A percentile compares a stretch with the other conserved stretches of the same genome.
Evolutionary conservation across 2,888 invertebrate genomes (phyloP).

Genomic region (Tupiocoris notatus): DNA sequence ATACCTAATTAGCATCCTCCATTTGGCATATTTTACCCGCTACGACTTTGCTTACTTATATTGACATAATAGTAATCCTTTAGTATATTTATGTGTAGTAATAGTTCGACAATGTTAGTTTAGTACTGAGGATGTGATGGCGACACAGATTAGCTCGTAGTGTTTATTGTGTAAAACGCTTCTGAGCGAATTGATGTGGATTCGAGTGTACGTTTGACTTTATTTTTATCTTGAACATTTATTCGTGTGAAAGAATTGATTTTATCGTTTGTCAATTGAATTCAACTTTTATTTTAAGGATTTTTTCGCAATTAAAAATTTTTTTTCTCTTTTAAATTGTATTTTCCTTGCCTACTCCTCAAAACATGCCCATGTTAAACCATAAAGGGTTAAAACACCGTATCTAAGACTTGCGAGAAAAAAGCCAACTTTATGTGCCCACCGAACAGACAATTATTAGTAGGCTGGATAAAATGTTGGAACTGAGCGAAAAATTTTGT

Average conservation of each 20-base stretch:
- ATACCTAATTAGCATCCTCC: too few relatives aligned
- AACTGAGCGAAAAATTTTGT: too few relatives aligned
- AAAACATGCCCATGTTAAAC: too few relatives aligned
- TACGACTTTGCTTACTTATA: too few relatives aligned
- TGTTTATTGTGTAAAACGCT: constrained; percentile 1
- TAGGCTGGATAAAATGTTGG: too few relatives aligned
- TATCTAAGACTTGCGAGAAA: too few relatives aligned
- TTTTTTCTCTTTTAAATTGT: not conserved
- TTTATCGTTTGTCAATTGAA: not conserved
- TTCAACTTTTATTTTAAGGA: not conserved
- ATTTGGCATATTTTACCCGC: too few relatives aligned
- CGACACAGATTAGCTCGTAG: constrained; percentile 35
- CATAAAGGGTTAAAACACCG: too few relatives aligned
- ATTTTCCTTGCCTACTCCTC: not conserved
- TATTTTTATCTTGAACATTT: not conserved
- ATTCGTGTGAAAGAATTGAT: not conserved
- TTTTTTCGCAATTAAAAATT: not conserved
- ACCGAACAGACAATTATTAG: too few relatives aligned
- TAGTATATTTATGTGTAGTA: constrained; percentile 20
- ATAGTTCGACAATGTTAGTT: constrained; percentile 13
- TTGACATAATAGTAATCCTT: constrained; percentile 6
- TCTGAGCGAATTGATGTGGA: not conserved
- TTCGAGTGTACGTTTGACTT: not conserved
- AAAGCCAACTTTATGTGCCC: too few relatives aligned
- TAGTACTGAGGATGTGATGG: constrained; percentile 36